phyloP scores from a whole-genome alignment of 2,797 vertebrate species.

The Falco berigora region DNA sequence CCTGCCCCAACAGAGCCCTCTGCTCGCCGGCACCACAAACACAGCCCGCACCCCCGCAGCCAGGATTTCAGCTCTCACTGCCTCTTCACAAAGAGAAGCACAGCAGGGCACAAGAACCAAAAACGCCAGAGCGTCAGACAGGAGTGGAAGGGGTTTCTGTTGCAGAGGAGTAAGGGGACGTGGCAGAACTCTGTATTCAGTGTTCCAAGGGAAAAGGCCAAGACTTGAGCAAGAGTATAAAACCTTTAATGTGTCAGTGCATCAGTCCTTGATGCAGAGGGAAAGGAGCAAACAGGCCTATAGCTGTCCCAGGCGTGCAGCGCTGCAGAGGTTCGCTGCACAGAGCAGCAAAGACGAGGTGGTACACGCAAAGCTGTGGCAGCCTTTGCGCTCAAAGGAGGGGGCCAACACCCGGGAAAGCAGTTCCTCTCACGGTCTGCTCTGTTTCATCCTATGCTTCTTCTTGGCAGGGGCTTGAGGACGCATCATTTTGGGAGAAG shows the following conservation, averaged over 20 bases:
- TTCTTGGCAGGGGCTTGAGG: slow-evolving; percentile 38
- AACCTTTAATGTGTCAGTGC: slow-evolving; percentile 32
- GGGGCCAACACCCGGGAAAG: neutral
- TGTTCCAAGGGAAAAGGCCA: neutral
- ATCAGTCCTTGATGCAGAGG: neutral
- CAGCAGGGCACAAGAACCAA: neutral
- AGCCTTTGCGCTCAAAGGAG: neutral
- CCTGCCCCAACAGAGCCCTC: neutral
- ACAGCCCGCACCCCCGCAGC: neutral
- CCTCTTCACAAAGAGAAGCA: neutral
- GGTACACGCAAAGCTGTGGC: neutral
- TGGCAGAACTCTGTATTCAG: accelerated
- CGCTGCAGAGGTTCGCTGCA: neutral
- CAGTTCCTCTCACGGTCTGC: slow-evolving; percentile 11
- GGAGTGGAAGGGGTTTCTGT: neutral
- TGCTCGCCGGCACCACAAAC: neutral
- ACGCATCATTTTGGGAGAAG: neutral
- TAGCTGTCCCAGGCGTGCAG: neutral
- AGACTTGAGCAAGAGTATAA: neutral
- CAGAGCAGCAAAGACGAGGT: neutral
- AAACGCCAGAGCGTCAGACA: neutral
- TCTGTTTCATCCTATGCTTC: slow-evolving; percentile 3
- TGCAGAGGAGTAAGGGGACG: neutral
- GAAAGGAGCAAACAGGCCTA: neutral
- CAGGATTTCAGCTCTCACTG: neutral